A percentile compares a stretch with the other conserved stretches of the same genome.
phyloP scores from a whole-genome alignment of 2,888 invertebrate species.

The Chymomyza caudatula region DNA sequence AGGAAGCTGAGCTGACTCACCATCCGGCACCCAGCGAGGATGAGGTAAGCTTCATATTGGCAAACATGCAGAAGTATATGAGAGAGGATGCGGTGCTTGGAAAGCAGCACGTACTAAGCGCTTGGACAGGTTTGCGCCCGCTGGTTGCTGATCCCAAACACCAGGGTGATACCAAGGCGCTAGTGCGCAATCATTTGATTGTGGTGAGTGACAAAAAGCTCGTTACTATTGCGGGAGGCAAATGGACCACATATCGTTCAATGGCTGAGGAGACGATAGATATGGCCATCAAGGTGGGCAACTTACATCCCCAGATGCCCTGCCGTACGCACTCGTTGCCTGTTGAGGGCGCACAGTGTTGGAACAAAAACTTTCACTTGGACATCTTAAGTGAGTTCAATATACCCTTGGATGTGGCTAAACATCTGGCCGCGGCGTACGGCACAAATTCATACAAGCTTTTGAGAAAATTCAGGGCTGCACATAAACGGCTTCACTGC shows the following conservation, averaged over 20 bases:
- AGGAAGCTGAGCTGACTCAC: slow-evolving; percentile 92
- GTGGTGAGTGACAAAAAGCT: slow-evolving; percentile 81
- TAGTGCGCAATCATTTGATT: not conserved
- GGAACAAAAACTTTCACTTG: slow-evolving; percentile 97
- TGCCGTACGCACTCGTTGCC: not conserved
- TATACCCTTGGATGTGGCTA: slow-evolving; percentile 94
- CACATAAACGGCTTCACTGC: slow-evolving; percentile 93
- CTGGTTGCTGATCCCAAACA: no score
- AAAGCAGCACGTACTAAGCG: slow-evolving; percentile 96
- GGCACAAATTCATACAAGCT: slow-evolving; percentile 98
- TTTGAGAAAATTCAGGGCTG: slow-evolving; percentile 91
- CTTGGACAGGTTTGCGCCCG: slow-evolving; percentile 97
- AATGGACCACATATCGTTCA: slow-evolving; percentile 97
- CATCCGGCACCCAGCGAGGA: slow-evolving; percentile 78
- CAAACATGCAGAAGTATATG: slow-evolving; percentile 94
- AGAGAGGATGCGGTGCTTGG: slow-evolving; percentile 95
- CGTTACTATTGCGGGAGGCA: slow-evolving; percentile 97
- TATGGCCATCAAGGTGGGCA: slow-evolving; percentile 82
- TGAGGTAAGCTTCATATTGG: slow-evolving; percentile 88
- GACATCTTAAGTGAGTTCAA: slow-evolving; percentile 97
- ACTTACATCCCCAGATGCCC: not conserved
- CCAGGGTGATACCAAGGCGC: slow-evolving; percentile 81
- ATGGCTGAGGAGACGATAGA: slow-evolving; percentile 97
- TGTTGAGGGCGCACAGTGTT: slow-evolving; percentile 88
- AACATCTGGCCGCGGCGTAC: slow-evolving; percentile 93